A percentile compares a stretch with the other conserved stretches of the same genome.
These are phyloP conservation scores for Otolemur garnettii DNA, from an alignment of 2,113 vertebrate species.

Conservation along the genomic window DNA sequence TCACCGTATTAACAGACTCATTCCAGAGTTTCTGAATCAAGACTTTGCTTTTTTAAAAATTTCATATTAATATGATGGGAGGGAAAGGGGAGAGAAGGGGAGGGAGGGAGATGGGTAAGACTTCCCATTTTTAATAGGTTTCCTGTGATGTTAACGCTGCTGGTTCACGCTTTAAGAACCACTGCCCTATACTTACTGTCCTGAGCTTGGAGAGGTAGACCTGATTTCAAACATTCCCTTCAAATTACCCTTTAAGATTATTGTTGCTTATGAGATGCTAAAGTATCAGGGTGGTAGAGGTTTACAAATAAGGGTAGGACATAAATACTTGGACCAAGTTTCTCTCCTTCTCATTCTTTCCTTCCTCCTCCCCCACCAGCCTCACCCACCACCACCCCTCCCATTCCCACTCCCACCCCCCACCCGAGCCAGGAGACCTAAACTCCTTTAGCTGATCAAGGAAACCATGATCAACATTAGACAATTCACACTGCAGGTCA, in stretches of 20 bases:
- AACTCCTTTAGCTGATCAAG: not conserved
- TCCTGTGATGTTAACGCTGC: not conserved
- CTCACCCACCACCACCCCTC: no score
- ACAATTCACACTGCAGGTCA: not conserved
- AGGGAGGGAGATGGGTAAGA: no score
- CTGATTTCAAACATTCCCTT: conserved; percentile 8
- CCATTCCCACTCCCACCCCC: no score
- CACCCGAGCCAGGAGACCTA: not conserved
- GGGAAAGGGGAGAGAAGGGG: no score
- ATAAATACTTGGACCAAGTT: not conserved
- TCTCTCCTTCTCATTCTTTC: not conserved
- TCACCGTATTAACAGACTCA: not conserved
- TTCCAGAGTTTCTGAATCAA: not conserved
- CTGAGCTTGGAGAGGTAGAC: fast-evolving
- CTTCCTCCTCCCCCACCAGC: not conserved
- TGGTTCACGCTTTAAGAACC: not conserved
- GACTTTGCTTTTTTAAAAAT: no score
- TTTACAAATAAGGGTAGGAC: not conserved
- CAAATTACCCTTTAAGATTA: not conserved
- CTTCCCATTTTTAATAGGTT: not conserved
- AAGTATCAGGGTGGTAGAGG: not conserved
- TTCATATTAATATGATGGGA: no score
- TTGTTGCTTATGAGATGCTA: not conserved
- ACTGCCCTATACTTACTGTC: not conserved
- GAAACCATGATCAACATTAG: not conserved